Evolutionary conservation across 2,797 vertebrate species (phyloP), one percentile per base, ranked within the genome.

Genomic region (Cetoscarus ocellatus): DNA sequence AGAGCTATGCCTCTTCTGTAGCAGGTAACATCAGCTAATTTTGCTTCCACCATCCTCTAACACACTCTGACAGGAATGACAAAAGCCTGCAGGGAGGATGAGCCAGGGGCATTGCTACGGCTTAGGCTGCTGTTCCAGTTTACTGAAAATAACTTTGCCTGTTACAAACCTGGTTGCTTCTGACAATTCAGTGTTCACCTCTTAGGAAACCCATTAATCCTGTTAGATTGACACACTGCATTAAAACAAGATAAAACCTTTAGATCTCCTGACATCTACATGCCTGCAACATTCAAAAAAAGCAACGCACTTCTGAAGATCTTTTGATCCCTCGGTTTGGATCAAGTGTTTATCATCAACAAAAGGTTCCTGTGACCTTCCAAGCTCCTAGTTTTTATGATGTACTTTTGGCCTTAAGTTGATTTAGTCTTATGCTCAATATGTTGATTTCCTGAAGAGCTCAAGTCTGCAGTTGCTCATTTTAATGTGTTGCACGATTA

Each of bases 61-160:
- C 13, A 50, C 8, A 44, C 10, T 19, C n/a, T n/a, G 18, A 53
- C 47, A 62, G 43, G 11, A 56, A 39, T 59, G 43, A 51, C 1
- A 27, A 8, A 45, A 13, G n/a, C 3, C 51, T 10, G 3, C 34
- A 1, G 53, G 42, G 58, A 58, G 1, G 47, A 34, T 15, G 34
- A 56, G 62, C 59, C n/a, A 2, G 36, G 17, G 3, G 14, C 44
- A 52, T 6, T 27, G 17, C 47, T 58, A 4, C 55, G 63, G 52
- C 67, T 60, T 52, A 62, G 62, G 27, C 60, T 61, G 36, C 56
- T 50, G 52, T 56, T 79, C 56, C 50, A 69, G 59, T 51, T 74
- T 1, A 53, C 53, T 15, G 19, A 67, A 63, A 70, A 53, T 51
- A 5, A 50, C 6, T 10, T 15, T 59, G 8, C 45, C 12, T 12